Base-by-base conservation (phyloP, 2,888 invertebrate genomes). In the Poecilus cupreus region DNA sequence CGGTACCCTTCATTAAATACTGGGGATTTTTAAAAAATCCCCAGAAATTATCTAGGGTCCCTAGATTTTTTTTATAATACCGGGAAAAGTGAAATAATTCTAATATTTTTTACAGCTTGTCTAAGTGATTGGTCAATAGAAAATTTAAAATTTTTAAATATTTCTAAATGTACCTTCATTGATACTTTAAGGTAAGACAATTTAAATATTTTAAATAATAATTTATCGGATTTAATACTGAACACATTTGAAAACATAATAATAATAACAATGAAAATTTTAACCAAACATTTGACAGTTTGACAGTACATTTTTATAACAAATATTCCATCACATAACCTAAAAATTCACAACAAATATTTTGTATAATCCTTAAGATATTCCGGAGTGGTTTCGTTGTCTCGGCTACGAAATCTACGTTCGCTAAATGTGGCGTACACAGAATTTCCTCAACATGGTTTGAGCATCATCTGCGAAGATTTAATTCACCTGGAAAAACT, bases 391-490 rank as follows among this genome's bases (percentile, higher is more conserved):
- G 91, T 93, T 57, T 91, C 92, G 51, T 89, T 94, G 83, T 91
- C 92, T 26, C 91, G 92, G 86, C 89, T 94, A 46, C 91, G 91
- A 82, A 92, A 91, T 83, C 87, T 94, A 76, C 91, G 90, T 82
- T 89, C 89, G 77, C 88, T 94, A 60, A 93, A 94, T 88, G 92
- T 94, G 2, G 92, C 93, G 82, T 90, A 92, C 85, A 94, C 94
- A n/a, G 93, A 94, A 86, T 91, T 94, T 86, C 93, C 93, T 87
- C 91, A 91, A 83, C 91, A 91, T 84, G 92, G 92, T 20, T 89
- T 94, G 82, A 91, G 93, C 85, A 92, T 93, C 83, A 90, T 94
- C 75, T 92, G 92, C 82, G 92, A 93, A 84, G 93, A 94, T 88
- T 89, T 94, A 82, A 91, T 91, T 54, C 88, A 90, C 80, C 87